Base-by-base conservation (phyloP, 2,113 vertebrate genomes). In the Nipponia nippon region DNA sequence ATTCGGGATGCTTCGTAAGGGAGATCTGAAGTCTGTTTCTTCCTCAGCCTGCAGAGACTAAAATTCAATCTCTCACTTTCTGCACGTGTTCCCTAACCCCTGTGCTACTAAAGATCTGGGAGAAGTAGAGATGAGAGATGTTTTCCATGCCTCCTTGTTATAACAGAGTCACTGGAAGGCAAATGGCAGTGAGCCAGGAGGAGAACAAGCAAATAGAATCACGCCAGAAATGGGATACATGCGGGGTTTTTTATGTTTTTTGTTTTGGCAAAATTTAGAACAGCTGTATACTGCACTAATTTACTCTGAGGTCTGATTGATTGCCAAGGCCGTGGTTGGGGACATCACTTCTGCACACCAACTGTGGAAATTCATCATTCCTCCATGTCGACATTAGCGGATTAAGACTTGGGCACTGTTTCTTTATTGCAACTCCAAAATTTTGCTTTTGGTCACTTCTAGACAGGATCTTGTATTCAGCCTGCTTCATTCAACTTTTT, bases 101-200 rank as follows among this genome's bases (percentile, higher is more conserved):
- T 38, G 36, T 2, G 9, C 42, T 90, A 11, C 80, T 62, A 86
- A 92, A 86, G 78, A 76, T 66, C 90, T 80, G 67, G 82, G 53
- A 85, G 67, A 91, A 95, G 79, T 18, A 62, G 66, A 90, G 88
- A 94, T 92, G 90, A 93, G 95, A 94, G 93, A 93, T 77, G 82
- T 86, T 95, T 96, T 86, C 92, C 85, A 34, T 90, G 78, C 70
- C 58, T 97, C 34, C 95, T 93, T 95, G 73, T 96, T 94, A 34
- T 72, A 90, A 72, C 84, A 92, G 76, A 88, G 75, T 92, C 93
- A 94, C 92, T 96, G 87, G 85, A 93, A 96, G 95, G 96, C 90
- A 97, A 96, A 94, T 96, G 96, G 96, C 96, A 96, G 53, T 6
- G 53, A 95, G 90, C 96, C 96, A 96, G 89, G 62, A 95, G 90